phyloP scores from a whole-genome alignment of 2,888 invertebrate species.

The Anagyrus pseudococci region DNA sequence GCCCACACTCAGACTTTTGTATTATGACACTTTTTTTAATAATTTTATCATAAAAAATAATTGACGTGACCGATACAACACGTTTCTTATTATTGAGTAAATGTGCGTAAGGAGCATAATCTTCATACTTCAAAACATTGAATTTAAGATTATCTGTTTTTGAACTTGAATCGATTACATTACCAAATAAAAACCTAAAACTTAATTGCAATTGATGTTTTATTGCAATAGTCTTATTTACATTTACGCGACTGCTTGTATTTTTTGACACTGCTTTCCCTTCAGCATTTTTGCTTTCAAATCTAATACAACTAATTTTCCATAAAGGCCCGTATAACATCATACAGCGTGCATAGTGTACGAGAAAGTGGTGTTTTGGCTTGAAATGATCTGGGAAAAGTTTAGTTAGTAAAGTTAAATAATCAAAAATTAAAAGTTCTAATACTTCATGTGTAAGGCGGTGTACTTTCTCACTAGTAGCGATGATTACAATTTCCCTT shows the following conservation, averaged over 20 bases:
- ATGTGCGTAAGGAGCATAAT: too few species aligned
- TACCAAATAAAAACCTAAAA: neutral
- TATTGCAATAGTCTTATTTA: conserved; percentile 8
- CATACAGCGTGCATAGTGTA: conserved; percentile 9
- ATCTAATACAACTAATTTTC: conserved; percentile 11
- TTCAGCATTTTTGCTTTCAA: conserved; percentile 12
- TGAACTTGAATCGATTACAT: too few species aligned
- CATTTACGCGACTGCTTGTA: conserved; percentile 5
- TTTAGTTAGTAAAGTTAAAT: conserved; percentile 1
- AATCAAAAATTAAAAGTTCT: conserved; percentile 8
- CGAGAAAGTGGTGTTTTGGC: conserved; percentile 2
- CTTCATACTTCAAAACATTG: too few species aligned
- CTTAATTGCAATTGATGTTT: conserved; percentile 7
- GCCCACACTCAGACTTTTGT: too few species aligned
- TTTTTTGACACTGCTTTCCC: neutral
- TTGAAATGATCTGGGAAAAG: neutral
- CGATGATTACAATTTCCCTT: conserved; percentile 13
- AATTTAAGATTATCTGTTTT: too few species aligned
- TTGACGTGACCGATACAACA: too few species aligned
- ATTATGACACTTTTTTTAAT: too few species aligned
- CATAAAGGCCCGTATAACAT: conserved; percentile 5
- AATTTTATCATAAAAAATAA: too few species aligned
- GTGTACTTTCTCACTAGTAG: neutral
- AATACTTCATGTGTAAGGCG: neutral
- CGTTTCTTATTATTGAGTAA: too few species aligned